Percentiles rank a stretch among this genome's conserved stretches.
Evolutionary conservation across 2,113 vertebrate species (phyloP).

Genomic region (Erythrolamprus reginae): DNA sequence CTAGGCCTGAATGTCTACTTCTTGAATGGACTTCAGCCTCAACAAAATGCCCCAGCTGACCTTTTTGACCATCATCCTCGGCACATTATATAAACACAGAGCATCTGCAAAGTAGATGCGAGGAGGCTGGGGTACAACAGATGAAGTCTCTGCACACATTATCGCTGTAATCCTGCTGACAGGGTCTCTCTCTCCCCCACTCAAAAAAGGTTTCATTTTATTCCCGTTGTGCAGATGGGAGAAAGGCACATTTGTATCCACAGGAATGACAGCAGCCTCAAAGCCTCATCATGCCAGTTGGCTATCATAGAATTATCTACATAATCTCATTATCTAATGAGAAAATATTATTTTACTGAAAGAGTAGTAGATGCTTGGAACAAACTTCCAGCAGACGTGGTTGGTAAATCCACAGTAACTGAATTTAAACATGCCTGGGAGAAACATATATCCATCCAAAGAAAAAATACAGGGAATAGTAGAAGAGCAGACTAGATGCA

Average conservation of each 20-base stretch:
- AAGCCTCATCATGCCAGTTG: background rate
- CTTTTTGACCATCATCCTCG: background rate
- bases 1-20: background rate
- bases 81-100: background rate
- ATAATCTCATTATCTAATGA: too few relatives aligned
- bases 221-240: background rate
- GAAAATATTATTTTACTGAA: too few relatives aligned
- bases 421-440: too few relatives aligned
- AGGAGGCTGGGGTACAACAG: background rate
- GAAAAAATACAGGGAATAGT: too few relatives aligned
- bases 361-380: too few relatives aligned
- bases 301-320: background rate
- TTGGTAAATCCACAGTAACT: too few relatives aligned
- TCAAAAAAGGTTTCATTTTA: background rate
- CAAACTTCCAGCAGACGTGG: too few relatives aligned
- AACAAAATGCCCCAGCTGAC: background rate
- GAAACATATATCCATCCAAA: too few relatives aligned
- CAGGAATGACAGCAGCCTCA: background rate
- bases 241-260: background rate
- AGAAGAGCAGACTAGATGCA: too few relatives aligned
- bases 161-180: background rate
- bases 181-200: background rate
- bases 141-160: background rate
- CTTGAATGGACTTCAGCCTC: background rate
- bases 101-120: background rate